Base-by-base conservation (phyloP, 2,888 invertebrate species). In the Drosophila testacea region DNA sequence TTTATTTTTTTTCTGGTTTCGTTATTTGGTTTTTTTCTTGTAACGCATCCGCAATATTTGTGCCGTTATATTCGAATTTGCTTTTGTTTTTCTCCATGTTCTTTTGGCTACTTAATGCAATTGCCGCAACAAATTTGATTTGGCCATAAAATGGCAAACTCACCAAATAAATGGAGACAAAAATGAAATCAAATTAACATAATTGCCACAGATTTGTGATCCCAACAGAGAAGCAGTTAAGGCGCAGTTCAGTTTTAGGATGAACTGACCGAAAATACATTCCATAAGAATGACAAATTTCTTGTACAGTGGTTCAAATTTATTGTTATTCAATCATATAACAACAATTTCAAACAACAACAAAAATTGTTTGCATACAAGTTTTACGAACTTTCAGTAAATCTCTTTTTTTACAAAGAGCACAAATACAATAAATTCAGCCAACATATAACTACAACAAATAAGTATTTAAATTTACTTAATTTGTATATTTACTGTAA, bases 91-190 rank as follows among this genome's bases (percentile, higher is more conserved):
- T 66, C 69, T 55, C 64, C 70, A 60, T 63, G 69, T 64, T 70
- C 46, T 60, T 65, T 70, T 69, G 69, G 74, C 82, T 71, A 77
- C 77, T 81, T 83, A 85, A 85, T 87, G 87, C 85, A 87, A 85
- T 85, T 74, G 83, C 77, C 82, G 69, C 79, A 77, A 74, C 79
- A 84, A 87, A 87, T 85, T 84, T 85, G 75, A 85, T 85, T 82
- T 77, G 83, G 60, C 64, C 77, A 72, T 87, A 76, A 77, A 85
- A 75, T 51, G 68, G 62, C 52, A 63, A 75, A 73, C 61, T 68
- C 66, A 62, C 46, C 63, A 46, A 69, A 67, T 59, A 69, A 59
- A 63, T 55, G 56, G 47, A 48, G 64, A 77, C 67, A 69, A 72
- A 72, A 72, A 69, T 69, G 60, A 73, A 84, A 84, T 82, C 70